Conservation (phyloP, 2,113 vertebrate genomes). For the Regulus satrapa region DNA sequence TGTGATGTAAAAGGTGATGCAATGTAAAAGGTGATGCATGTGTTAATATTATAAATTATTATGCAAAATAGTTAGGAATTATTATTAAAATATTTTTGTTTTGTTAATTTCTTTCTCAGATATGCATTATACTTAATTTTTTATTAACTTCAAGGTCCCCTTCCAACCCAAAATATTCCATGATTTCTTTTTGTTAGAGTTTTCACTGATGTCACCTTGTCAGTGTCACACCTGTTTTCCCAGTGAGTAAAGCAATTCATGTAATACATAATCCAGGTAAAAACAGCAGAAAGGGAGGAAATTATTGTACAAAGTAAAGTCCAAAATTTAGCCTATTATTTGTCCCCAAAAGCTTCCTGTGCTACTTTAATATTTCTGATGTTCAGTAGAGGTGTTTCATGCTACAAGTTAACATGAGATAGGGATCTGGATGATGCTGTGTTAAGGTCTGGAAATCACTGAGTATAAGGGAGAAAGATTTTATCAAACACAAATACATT, state of each 20-base stretch:
- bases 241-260: neutral
- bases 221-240: neutral
- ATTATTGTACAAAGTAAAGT: neutral
- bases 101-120: neutral
- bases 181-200: neutral
- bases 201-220: neutral
- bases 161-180: neutral
- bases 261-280: neutral
- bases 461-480: neutral
- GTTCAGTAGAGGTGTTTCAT: neutral
- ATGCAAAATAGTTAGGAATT: neutral
- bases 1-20: neutral
- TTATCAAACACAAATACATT: neutral
- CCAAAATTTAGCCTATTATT: neutral
- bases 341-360: neutral
- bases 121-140: rapidly evolving
- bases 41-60: neutral
- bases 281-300: neutral
- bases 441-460: neutral
- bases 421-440: neutral
- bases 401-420: neutral
- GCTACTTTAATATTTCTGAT: neutral
- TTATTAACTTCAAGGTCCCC: neutral
- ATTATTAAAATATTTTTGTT: neutral
- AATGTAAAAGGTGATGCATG: neutral